Conservation (phyloP, 2,888 invertebrate species). For the Meghimatium bilineatum region DNA sequence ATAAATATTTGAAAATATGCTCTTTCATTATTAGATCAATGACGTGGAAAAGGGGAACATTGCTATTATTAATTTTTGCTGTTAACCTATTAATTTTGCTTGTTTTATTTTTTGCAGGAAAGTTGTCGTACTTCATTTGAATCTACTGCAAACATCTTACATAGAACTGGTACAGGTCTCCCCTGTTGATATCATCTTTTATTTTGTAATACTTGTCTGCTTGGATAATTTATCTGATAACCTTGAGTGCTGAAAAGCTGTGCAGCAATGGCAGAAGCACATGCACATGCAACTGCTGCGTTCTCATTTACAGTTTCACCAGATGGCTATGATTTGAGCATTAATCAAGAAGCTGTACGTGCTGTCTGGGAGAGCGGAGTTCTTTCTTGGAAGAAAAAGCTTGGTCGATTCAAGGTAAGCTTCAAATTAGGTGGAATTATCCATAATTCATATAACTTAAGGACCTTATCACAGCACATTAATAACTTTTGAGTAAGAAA, state of each 20-base stretch:
- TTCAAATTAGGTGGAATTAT: too few species aligned
- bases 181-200: background rate
- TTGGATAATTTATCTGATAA: background rate
- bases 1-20: too few species aligned
- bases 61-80: background rate
- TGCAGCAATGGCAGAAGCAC: constrained; percentile 91
- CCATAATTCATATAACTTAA: too few species aligned
- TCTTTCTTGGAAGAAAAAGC: constrained; percentile 95
- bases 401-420: constrained; percentile 90
- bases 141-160: background rate
- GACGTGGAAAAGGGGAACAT: too few species aligned
- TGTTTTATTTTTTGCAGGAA: background rate
- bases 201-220: background rate
- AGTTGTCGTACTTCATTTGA: background rate
- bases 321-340: constrained; percentile 98
- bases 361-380: constrained; percentile 96
- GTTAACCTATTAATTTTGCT: background rate
- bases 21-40: too few species aligned
- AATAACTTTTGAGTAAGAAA: too few species aligned
- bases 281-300: constrained; percentile 98
- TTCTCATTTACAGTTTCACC: constrained; percentile 98
- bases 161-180: background rate
- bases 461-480: too few species aligned
- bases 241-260: background rate
- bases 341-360: constrained; percentile 96